Conservation (phyloP, 2,888 invertebrate species). For the Diaprepes abbreviatus region DNA sequence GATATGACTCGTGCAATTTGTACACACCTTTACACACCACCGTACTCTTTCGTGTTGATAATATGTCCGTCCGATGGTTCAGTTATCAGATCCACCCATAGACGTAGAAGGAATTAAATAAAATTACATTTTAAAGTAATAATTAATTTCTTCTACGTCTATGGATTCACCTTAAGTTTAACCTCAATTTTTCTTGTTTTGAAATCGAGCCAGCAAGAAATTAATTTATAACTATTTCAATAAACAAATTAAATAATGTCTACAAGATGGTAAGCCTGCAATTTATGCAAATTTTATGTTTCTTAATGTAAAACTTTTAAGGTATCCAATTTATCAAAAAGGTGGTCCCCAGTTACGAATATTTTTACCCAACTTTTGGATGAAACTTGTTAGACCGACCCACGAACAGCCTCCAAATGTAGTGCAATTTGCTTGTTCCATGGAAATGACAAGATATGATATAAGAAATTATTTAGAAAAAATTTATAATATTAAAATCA, state of each 20-base stretch:
- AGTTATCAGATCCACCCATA: no score
- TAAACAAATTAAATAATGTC: conserved; percentile 28
- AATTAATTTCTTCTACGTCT: no score
- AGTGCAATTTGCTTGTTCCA: conserved; percentile 91
- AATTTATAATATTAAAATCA: conserved; percentile 89
- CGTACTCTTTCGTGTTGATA: no score
- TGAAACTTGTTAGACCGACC: conserved; percentile 86
- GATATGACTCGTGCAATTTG: no score
- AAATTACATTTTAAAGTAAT: no score
- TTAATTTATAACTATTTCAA: no score
- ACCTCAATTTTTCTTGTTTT: no score
- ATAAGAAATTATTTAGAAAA: conserved; percentile 95
- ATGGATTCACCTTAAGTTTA: no score
- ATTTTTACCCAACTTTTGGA: conserved; percentile 97
- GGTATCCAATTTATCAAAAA: conserved; percentile 91
- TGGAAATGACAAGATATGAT: conserved; percentile 94
- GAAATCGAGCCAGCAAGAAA: no score
- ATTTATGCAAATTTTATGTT: background rate
- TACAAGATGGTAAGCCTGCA: conserved; percentile 25
- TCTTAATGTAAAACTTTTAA: conserved; percentile 59
- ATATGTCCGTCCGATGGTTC: no score
- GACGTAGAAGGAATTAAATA: no score
- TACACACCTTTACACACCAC: no score
- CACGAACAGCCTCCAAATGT: conserved; percentile 81
- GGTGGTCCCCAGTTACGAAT: conserved; percentile 95